A percentile compares a stretch with the other conserved stretches of the same genome.
Evolutionary conservation across 2,797 vertebrate genomes (phyloP).

Genomic region (Spizella passerina): DNA sequence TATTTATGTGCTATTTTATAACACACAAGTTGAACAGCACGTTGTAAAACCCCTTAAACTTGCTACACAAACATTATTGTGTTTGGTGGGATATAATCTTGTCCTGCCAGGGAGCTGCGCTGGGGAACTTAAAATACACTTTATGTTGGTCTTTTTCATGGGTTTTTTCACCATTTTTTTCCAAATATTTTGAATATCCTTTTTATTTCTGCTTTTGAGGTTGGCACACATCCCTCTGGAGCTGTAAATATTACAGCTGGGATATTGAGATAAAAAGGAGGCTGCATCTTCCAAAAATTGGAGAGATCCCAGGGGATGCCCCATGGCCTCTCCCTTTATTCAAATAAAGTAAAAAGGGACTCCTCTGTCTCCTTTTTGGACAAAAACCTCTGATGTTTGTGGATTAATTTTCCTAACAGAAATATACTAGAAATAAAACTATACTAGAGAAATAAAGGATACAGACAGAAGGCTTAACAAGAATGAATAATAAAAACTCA

Average conservation of each 20-base stretch:
- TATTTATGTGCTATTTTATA: not conserved
- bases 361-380: too few species aligned
- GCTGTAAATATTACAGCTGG: not conserved
- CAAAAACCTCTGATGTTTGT: too few species aligned
- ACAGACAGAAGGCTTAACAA: too few species aligned
- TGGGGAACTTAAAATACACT: not conserved
- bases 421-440: too few species aligned
- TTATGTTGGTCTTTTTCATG: not conserved
- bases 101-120: not conserved
- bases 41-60: not conserved
- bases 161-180: not conserved
- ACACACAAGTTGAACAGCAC: not conserved
- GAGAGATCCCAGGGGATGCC: too few species aligned
- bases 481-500: too few species aligned
- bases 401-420: too few species aligned
- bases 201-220: not conserved
- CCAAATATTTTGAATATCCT: not conserved
- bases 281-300: too few species aligned
- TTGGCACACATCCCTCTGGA: not conserved
- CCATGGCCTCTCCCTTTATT: too few species aligned
- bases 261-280: too few species aligned
- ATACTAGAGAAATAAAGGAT: too few species aligned
- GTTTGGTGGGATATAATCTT: not conserved
- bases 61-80: not conserved
- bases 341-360: too few species aligned